Evolutionary conservation across 2,113 vertebrate genomes (phyloP), one percentile per base, ranked within the genome.

Genomic region (Tupaia chinensis): DNA sequence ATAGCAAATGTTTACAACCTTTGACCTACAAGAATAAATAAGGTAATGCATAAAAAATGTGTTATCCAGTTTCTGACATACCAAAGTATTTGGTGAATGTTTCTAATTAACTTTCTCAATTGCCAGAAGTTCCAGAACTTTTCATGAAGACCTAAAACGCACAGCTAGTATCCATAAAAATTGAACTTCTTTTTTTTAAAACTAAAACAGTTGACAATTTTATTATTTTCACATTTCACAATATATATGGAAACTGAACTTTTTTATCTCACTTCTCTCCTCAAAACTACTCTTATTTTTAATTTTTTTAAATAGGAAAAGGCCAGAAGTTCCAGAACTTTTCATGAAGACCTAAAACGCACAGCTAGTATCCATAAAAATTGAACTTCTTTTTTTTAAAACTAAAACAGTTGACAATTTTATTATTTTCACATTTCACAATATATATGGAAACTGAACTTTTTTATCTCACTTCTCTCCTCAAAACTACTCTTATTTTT

Each of bases 21-120:
- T 11, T 66, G 1, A 78, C 25, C 25, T 89, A 81, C 29, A 93
- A 17, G 23, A 93, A 69, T 91, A 88, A 95, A 79, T 83, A 87
- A 87, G 22, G 80, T 76, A 90, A 92, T 61, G 15, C 22, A 76
- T 54, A 17, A 53, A 87, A 87, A 95, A 72, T 92, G 3, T 44
- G 29, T 66, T 73, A 23, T 27, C 13, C 58, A 15, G 23, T 72
- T 90, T 44, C 60, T 80, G 80, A 53, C 5, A 72, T 4, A 58
- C 88, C 4, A 44, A 92, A 74, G 9, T 78, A 90, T 20, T 88
- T 56, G 81, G 34, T 86, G 63, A 70, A 73, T 95, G 72, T 61
- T 84, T 81, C 32, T 87, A 23, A 90, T 76, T 72, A 56, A 15
- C 32, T 94, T 91, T 91, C 56, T 83, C 56, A 68, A 4, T 80